Base-by-base conservation (phyloP, 1,140 invertebrate species). In the Vanessa tameamea region DNA sequence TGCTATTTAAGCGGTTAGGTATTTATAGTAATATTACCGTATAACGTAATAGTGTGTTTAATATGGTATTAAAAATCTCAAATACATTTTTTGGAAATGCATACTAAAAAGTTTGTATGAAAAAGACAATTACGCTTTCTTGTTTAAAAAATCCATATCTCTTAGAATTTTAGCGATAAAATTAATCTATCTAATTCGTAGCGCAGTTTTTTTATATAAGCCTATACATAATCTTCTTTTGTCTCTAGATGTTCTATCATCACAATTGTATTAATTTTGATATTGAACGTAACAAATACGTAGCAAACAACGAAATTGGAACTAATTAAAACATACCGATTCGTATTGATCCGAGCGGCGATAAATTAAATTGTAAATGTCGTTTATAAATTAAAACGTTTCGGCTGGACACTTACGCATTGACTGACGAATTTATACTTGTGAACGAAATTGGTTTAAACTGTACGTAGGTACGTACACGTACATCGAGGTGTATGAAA, bases 361-460 rank as follows among this genome's bases (percentile, higher is more conserved):
- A 64, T 70, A 71, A 71, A 71, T 64, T 53, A 71, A 50, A 70
- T 67, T 51, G 50, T 67, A 67, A 67, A 68, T 59, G 47, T 64
- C 61, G 47, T 20, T 71, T 64, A 64, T 71, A 61, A 71, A 71
- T 71, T 71, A 71, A 71, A 64, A 71, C 61, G 69, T 53, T 53
- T 53, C 47, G 31, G 47, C 16, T 48, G 43, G 48, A 51, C 26
- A 64, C 48, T 71, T 71, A 53, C 69, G 37, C 48, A 69, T 64
- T 61, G 69, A 53, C 59, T 61, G 47, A 57, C 59, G 61, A 23
- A 71, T 71, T 71, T 64, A 64, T 64, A 66, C n/a, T 48, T 65
- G 47, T 50, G 47, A 23, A 9, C 50, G 15, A 37, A 61, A 61
- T 61, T 61, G 57, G 14, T 26, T 7, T 43, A 37, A 37, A 61